Conservation (phyloP, 1,140 invertebrate genomes). For the Helicorthomorpha holstii region DNA sequence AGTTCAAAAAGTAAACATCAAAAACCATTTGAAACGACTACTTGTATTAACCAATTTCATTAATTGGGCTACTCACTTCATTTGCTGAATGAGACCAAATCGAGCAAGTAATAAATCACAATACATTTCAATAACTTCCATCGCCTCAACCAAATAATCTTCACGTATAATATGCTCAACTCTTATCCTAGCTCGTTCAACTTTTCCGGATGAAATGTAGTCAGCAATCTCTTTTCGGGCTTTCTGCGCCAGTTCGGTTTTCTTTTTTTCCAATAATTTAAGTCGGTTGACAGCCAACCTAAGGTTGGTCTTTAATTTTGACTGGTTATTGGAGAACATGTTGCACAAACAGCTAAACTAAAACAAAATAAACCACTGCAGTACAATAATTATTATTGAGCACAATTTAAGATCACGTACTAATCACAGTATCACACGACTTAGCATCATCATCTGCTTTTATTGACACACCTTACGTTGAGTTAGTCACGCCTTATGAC, state of each 20-base stretch:
- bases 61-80: slow-evolving; percentile 48
- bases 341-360: too few species aligned
- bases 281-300: slow-evolving; percentile 78
- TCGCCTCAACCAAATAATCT: slow-evolving; percentile 97
- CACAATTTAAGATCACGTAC: too few species aligned
- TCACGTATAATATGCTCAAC: slow-evolving; percentile 98
- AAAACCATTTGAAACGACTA: not conserved
- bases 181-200: slow-evolving; percentile 79
- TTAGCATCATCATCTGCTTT: too few species aligned
- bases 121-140: slow-evolving; percentile 99
- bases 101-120: slow-evolving; percentile 93
- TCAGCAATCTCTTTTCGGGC: slow-evolving; percentile 94
- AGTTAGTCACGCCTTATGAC: too few species aligned
- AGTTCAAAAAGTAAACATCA: slow-evolving; percentile 1
- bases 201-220: slow-evolving; percentile 76
- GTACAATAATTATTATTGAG: too few species aligned
- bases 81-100: slow-evolving; percentile 92
- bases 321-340: too few species aligned
- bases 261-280: slow-evolving; percentile 94
- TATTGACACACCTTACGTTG: too few species aligned
- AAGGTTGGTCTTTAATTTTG: slow-evolving; percentile 92
- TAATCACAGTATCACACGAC: too few species aligned
- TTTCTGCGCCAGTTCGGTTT: slow-evolving; percentile 89
- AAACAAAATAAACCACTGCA: too few species aligned
- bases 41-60: not conserved